Percentiles rank a stretch among this genome's conserved stretches.
phyloP scores from a whole-genome alignment of 2,797 vertebrate species.

The Myotis daubentonii region DNA sequence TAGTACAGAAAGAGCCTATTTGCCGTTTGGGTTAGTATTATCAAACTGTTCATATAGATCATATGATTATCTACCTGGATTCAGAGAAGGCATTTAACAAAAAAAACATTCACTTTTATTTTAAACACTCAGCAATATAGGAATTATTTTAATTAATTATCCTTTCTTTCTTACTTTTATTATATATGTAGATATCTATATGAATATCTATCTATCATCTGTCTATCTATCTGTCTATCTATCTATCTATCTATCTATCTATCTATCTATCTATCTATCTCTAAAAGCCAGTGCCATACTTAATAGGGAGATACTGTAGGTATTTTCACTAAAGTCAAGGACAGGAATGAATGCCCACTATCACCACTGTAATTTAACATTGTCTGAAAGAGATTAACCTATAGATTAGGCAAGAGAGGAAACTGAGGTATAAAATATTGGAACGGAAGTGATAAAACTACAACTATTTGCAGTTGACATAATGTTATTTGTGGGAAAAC shows the following conservation, averaged over 20 bases:
- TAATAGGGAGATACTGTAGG: neutral
- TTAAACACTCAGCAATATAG: neutral
- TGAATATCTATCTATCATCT: neutral
- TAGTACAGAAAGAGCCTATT: neutral
- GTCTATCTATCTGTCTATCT: too few species aligned
- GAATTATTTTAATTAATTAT: neutral
- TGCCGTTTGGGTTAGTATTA: neutral
- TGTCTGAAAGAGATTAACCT: neutral
- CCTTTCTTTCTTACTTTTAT: neutral
- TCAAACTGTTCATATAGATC: neutral
- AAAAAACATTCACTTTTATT: neutral
- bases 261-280: neutral
- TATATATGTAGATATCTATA: neutral
- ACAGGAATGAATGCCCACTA: neutral
- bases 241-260: too few species aligned
- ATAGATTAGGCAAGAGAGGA: neutral
- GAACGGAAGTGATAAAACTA: neutral
- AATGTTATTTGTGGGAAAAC: neutral
- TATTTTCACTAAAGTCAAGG: neutral
- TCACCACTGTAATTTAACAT: neutral
- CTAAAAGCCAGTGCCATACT: neutral
- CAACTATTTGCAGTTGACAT: neutral
- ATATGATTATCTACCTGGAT: neutral
- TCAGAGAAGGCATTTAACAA: neutral
- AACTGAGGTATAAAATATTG: neutral